These are phyloP conservation scores for Planococcus citri DNA, from an alignment of 1,140 invertebrate genomes.

Conservation along the genomic window DNA sequence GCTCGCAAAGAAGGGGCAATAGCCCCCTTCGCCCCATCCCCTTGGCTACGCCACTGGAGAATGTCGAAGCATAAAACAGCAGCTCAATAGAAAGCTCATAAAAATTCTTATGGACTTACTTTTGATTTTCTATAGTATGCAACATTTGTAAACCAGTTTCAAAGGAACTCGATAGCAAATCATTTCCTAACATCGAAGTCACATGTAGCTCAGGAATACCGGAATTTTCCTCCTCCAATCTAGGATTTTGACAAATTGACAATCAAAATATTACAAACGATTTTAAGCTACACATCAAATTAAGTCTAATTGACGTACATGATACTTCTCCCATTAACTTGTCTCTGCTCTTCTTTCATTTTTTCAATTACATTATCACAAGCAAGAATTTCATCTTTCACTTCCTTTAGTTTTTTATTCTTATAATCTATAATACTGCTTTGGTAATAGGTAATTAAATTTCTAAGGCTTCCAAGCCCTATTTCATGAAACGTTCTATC, in stretches of 20 bases:
- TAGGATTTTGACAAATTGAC: background rate
- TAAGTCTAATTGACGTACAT: background rate
- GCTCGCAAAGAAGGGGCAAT: too few relatives aligned
- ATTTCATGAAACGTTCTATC: slow-evolving; percentile 12
- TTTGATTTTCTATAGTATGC: background rate
- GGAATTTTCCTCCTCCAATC: background rate
- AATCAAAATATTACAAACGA: background rate
- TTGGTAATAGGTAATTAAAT: slow-evolving; percentile 1
- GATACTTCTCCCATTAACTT: background rate
- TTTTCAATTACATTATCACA: background rate
- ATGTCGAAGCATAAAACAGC: too few relatives aligned
- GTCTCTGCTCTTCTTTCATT: background rate
- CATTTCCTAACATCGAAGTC: background rate
- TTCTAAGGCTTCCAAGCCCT: background rate
- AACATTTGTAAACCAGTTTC: slow-evolving; percentile 12
- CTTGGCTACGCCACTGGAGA: too few relatives aligned
- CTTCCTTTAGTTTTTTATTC: background rate
- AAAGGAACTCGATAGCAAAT: background rate
- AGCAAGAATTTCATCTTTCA: background rate
- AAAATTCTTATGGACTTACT: background rate
- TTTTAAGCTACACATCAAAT: too few relatives aligned
- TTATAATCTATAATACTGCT: background rate
- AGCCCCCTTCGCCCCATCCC: too few relatives aligned
- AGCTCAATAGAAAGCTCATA: too few relatives aligned
- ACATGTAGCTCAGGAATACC: slow-evolving; percentile 1